Evolutionary conservation across 2,113 vertebrate genomes (phyloP).

Genomic region (Otolemur garnettii): DNA sequence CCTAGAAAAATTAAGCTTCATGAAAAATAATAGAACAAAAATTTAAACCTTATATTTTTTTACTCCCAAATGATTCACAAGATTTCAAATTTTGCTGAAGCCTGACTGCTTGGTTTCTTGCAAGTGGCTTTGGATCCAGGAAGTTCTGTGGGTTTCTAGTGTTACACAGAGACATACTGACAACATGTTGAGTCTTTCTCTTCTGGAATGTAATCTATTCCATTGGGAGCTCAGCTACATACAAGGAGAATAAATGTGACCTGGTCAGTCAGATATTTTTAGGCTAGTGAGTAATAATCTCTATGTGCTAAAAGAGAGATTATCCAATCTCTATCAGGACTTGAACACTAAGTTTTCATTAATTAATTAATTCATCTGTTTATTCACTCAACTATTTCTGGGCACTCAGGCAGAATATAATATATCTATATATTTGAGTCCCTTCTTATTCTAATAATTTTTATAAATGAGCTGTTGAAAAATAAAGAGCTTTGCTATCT

Average conservation of each 20-base stretch:
- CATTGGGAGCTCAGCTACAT: neutral
- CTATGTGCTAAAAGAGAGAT: neutral
- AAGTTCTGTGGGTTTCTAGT: constrained; percentile 84
- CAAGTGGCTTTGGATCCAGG: constrained; percentile 84
- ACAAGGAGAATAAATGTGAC: neutral
- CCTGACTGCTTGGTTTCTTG: constrained; percentile 79
- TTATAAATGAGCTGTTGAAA: neutral
- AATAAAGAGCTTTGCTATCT: neutral
- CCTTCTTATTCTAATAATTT: neutral
- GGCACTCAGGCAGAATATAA: neutral
- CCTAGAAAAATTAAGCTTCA: constrained; percentile 77
- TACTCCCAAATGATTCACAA: constrained; percentile 51
- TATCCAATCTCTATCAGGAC: neutral
- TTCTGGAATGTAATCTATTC: neutral
- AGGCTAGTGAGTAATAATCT: neutral
- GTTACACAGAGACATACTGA: neutral
- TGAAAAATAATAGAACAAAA: constrained; percentile 75
- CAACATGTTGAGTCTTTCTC: neutral
- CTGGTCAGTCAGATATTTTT: neutral
- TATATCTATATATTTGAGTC: neutral
- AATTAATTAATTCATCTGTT: neutral
- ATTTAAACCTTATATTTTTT: constrained; percentile 54
- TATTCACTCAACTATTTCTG: constrained; percentile 53
- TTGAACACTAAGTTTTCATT: neutral
- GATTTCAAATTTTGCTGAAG: constrained; percentile 75